Evolutionary conservation across 2,888 invertebrate genomes (phyloP).

Genomic region (Ctenicera cuprea): DNA sequence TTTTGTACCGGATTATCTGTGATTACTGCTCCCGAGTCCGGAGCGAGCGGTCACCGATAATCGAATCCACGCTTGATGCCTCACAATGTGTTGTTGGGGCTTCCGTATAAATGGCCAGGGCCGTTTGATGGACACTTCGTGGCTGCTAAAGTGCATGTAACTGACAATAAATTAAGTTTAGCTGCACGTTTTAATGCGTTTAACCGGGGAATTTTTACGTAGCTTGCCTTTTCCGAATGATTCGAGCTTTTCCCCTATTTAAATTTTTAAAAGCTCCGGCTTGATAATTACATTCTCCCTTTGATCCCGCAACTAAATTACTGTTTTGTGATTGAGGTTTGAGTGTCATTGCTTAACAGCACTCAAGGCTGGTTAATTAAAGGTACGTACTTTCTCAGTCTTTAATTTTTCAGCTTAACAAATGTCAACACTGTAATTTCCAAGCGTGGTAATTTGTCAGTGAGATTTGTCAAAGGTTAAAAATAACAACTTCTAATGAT

Average conservation of each 20-base stretch:
- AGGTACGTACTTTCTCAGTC: not conserved
- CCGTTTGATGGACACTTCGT: constrained; percentile 52
- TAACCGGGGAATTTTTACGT: not conserved
- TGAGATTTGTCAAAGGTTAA: constrained; percentile 28
- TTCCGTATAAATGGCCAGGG: constrained; percentile 48
- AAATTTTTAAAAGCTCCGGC: constrained; percentile 1
- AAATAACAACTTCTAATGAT: constrained; percentile 16
- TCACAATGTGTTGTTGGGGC: constrained; percentile 53
- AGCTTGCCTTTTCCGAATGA: not conserved
- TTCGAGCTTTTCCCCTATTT: not conserved
- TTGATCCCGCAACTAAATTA: too few relatives aligned
- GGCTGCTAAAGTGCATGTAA: constrained; percentile 49
- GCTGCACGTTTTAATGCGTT: constrained; percentile 18
- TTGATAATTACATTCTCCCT: too few relatives aligned
- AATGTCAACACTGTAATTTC: constrained; percentile 27
- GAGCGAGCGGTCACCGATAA: constrained; percentile 42
- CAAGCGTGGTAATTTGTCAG: constrained; percentile 15
- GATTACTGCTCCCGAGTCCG: constrained; percentile 30
- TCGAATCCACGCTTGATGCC: constrained; percentile 53
- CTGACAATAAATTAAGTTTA: constrained; percentile 44
- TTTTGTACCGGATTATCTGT: constrained; percentile 34
- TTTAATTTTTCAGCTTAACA: not conserved
- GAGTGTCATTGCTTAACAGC: not conserved
- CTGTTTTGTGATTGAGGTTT: not conserved
- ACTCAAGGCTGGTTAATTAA: constrained; percentile 4